phyloP scores from a whole-genome alignment of 2,797 vertebrate genomes.

The Botia almorhae region DNA sequence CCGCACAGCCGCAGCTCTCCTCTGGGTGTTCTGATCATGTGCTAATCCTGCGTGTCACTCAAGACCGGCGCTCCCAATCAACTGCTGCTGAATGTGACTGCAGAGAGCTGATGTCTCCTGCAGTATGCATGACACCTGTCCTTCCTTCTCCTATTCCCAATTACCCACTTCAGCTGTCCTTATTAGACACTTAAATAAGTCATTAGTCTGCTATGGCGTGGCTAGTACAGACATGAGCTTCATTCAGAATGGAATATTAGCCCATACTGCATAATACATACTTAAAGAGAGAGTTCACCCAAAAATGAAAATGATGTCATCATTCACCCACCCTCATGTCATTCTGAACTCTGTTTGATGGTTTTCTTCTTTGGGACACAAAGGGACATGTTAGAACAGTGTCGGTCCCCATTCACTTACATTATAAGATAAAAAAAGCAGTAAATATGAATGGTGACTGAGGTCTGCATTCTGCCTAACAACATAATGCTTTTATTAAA shows the following conservation, averaged over 20 bases:
- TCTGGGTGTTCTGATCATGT: constrained; percentile 6
- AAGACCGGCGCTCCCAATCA: constrained; percentile 32
- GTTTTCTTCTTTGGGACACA: no score
- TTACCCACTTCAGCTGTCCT: constrained; percentile 49
- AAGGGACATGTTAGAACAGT: no score
- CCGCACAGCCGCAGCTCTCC: constrained; percentile 16
- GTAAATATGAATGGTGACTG: no score
- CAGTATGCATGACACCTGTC: constrained; percentile 23
- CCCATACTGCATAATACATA: not conserved
- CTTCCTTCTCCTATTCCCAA: constrained; percentile 31
- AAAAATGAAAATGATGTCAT: not conserved
- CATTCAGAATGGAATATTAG: not conserved
- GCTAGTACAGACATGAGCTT: constrained; percentile 35
- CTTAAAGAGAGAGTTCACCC: not conserved
- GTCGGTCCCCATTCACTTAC: no score
- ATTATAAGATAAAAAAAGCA: no score
- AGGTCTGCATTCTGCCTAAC: no score
- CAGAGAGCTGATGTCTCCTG: constrained; percentile 34
- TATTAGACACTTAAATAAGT: constrained; percentile 56
- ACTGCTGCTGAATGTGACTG: constrained; percentile 15
- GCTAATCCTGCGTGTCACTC: constrained; percentile 47
- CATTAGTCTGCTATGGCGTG: constrained; percentile 49
- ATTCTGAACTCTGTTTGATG: not conserved
- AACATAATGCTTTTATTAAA: no score
- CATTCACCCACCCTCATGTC: not conserved